A percentile compares a stretch with the other conserved stretches of the same genome.
Conservation (phyloP, 2,113 vertebrate genomes). For the Cyphomyrus discorhynchus region DNA sequence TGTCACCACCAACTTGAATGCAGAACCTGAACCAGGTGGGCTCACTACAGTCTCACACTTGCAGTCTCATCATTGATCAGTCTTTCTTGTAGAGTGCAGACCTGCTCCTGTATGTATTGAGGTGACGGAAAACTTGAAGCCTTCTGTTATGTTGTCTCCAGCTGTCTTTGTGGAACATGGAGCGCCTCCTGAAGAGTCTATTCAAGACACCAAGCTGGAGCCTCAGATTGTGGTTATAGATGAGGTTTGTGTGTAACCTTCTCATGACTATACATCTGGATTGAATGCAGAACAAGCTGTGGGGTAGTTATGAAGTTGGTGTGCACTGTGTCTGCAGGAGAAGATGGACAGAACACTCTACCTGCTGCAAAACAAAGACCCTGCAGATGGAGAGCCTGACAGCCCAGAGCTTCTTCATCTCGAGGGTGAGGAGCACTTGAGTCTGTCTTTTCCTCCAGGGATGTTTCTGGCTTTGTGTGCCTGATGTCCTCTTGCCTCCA, state of each 20-base stretch:
- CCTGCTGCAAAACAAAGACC: constrained; percentile 86
- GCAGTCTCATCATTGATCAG: not conserved
- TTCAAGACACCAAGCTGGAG: constrained; percentile 68
- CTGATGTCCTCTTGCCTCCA: constrained; percentile 34
- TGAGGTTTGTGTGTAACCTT: constrained; percentile 62
- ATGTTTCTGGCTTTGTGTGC: not conserved
- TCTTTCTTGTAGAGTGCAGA: not conserved
- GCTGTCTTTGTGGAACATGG: constrained; percentile 63
- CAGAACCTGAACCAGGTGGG: constrained; percentile 80
- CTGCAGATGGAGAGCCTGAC: constrained; percentile 75
- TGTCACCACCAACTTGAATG: constrained; percentile 79
- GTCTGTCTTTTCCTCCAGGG: not conserved
- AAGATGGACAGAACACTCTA: constrained; percentile 87
- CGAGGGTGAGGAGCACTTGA: constrained; percentile 68
- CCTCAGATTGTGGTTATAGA: constrained; percentile 87
- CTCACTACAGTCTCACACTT: not conserved
- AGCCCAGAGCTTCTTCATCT: constrained; percentile 75
- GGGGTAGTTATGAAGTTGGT: not conserved
- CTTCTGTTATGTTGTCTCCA: constrained; percentile 24
- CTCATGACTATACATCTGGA: not conserved
- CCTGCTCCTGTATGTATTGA: not conserved
- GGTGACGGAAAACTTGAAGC: not conserved
- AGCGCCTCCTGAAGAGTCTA: constrained; percentile 57
- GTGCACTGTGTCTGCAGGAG: constrained; percentile 54
- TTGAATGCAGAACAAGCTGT: not conserved